A percentile compares a stretch with the other conserved stretches of the same genome.
Conservation (phyloP, 2,113 vertebrate genomes). For the Ailuropoda melanoleuca region DNA sequence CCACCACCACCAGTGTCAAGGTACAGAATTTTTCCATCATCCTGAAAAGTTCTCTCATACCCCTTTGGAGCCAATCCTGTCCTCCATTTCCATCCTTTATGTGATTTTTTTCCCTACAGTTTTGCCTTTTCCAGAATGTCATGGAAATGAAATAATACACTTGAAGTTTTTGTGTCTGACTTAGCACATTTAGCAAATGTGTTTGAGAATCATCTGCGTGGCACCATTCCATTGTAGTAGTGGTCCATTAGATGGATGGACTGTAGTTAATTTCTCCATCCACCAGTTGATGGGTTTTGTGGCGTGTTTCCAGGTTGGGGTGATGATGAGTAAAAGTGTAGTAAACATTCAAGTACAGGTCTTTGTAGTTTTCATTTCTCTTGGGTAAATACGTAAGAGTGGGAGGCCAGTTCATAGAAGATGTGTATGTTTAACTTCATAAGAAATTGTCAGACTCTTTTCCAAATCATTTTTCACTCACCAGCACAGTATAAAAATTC, state of each 20-base stretch:
- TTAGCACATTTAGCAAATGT: background rate
- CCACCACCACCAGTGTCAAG: background rate
- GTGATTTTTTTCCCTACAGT: background rate
- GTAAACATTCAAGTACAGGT: background rate
- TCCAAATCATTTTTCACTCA: background rate
- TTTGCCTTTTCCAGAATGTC: background rate
- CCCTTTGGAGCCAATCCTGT: no score
- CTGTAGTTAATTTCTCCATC: background rate
- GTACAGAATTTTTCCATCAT: background rate
- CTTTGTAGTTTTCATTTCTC: background rate
- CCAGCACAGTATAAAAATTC: background rate
- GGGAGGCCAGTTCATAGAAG: background rate
- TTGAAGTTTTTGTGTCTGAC: background rate
- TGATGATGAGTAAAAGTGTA: background rate
- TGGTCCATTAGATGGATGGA: no score
- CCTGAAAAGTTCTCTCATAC: background rate
- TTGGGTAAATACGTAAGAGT: background rate
- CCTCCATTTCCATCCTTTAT: background rate
- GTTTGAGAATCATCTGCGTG: background rate
- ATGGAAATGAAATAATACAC: background rate
- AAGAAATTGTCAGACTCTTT: background rate
- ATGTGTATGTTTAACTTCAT: background rate
- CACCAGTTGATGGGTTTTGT: background rate
- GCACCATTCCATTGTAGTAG: background rate
- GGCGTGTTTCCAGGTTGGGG: background rate